phyloP scores from a whole-genome alignment of 2,113 vertebrate genomes.

The Menura novaehollandiae region DNA sequence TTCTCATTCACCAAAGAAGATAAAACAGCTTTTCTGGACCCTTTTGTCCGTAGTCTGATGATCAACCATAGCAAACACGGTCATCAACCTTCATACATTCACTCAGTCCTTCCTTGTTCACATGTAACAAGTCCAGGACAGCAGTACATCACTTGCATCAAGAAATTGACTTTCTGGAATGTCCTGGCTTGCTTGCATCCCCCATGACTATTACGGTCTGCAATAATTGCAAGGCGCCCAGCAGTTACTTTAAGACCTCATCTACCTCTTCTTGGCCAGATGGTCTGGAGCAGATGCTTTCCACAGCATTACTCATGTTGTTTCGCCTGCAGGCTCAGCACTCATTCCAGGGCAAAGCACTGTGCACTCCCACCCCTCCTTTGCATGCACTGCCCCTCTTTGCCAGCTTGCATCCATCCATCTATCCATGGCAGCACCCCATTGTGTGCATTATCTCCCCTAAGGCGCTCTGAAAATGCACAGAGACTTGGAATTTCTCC shows the following conservation, averaged over 20 bases:
- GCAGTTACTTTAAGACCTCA: neutral
- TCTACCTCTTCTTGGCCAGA: neutral
- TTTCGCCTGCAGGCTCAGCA: neutral
- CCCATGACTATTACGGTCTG: neutral
- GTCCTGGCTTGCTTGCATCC: neutral
- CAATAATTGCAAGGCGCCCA: neutral
- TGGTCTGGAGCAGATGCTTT: neutral
- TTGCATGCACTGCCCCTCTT: neutral
- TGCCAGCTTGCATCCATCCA: neutral
- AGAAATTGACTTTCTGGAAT: neutral
- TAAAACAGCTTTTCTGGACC: neutral
- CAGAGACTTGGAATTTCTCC: neutral
- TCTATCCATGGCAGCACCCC: neutral
- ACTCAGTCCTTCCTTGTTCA: neutral
- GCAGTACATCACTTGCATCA: neutral
- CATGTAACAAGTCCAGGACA: neutral
- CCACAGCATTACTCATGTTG: neutral
- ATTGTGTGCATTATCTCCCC: neutral
- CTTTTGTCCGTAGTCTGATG: neutral
- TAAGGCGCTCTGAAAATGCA: neutral
- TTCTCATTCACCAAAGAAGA: neutral
- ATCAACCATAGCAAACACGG: accelerated
- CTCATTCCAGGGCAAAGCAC: neutral
- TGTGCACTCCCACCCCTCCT: neutral
- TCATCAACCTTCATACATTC: neutral